Percentiles rank a stretch among this genome's conserved stretches.
These are phyloP conservation scores for Zosterops lateralis DNA, from an alignment of 2,113 vertebrate species.

Conservation along the genomic window DNA sequence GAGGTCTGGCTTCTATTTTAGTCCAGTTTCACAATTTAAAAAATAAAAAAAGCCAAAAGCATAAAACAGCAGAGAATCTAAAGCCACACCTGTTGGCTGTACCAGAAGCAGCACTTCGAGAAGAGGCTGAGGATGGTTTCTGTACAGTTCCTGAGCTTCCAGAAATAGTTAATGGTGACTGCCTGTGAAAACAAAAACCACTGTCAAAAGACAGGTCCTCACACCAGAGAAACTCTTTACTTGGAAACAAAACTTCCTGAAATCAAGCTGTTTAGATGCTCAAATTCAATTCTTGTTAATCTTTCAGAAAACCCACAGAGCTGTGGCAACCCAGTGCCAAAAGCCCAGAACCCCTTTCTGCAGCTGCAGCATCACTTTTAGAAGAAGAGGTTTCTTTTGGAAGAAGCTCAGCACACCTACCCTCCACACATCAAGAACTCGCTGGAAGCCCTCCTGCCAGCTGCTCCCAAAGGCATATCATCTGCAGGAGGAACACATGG, in stretches of 20 bases:
- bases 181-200: conserved; percentile 43
- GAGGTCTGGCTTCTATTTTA: neutral
- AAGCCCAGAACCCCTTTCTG: neutral
- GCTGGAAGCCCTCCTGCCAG: conserved; percentile 82
- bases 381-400: neutral
- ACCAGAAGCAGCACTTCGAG: conserved; percentile 55
- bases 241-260: neutral
- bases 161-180: conserved; percentile 68
- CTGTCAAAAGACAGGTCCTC: neutral
- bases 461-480: conserved; percentile 83
- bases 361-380: conserved; percentile 2
- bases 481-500: conserved; percentile 70
- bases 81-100: conserved; percentile 46
- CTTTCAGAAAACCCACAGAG: neutral
- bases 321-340: neutral
- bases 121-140: conserved; percentile 65
- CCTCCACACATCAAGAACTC: conserved; percentile 92
- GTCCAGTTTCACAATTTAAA: neutral
- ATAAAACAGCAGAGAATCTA: neutral
- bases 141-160: conserved; percentile 67
- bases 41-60: rapidly evolving
- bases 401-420: conserved; percentile 75
- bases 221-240: neutral
- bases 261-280: neutral
- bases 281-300: neutral